These are phyloP conservation scores for Himalopsyche tibetana DNA, from an alignment of 2,888 invertebrate species.

Conservation along the genomic window DNA sequence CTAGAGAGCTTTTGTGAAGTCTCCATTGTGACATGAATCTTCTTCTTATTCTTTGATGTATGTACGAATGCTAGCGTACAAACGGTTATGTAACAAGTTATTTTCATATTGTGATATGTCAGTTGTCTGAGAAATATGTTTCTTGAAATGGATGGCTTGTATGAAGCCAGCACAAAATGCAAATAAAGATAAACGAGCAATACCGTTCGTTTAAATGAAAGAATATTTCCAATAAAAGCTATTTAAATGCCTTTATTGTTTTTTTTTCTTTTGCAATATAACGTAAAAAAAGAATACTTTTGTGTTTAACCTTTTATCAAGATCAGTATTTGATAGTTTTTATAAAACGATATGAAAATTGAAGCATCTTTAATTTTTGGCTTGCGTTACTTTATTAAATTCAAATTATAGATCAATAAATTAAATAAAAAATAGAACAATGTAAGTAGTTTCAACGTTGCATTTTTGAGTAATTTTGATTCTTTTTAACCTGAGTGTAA, in stretches of 20 bases:
- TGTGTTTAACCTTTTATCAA: no score
- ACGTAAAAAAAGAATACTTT: no score
- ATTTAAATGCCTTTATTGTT: neutral
- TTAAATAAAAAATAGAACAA: no score
- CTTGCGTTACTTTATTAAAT: no score
- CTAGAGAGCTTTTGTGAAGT: conserved; percentile 56
- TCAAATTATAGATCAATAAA: no score
- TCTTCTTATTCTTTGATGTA: conserved; percentile 57
- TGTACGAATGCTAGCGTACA: conserved; percentile 55
- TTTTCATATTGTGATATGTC: conserved; percentile 57
- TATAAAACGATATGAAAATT: no score
- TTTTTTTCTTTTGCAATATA: no score
- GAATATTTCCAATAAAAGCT: neutral
- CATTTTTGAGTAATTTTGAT: no score
- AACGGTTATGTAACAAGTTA: conserved; percentile 47
- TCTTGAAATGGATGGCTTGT: conserved; percentile 40
- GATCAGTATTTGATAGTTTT: no score
- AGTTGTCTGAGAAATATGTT: conserved; percentile 46
- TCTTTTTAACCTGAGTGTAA: no score
- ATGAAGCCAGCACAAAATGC: neutral
- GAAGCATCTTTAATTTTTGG: no score
- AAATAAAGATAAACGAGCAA: neutral
- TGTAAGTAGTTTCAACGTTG: no score
- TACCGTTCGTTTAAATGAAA: neutral
- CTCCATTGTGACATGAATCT: conserved; percentile 58